Base-by-base conservation (phyloP, 2,113 vertebrate genomes). In the Tachysurus fulvidraco region DNA sequence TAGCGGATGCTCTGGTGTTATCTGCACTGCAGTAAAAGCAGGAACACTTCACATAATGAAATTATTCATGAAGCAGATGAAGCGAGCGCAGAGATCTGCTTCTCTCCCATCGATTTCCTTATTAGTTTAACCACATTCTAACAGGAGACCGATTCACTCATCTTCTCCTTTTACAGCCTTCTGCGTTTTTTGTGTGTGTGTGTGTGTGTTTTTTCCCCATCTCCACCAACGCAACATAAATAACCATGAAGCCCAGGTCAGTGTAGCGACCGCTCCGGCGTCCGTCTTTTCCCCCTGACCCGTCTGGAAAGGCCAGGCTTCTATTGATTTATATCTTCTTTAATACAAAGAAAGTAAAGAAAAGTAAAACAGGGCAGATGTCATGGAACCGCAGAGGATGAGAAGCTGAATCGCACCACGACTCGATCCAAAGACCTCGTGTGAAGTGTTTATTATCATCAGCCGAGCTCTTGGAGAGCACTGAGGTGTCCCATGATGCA, bases 21-120 rank as follows among this genome's bases (percentile, higher is more conserved):
- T 91, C 90, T 88, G 87, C 90, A 91, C 11, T 89, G 87, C 87
- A 89, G 86, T 85, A 87, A 83, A 85, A 57, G 69, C 86, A 64
- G 52, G 55, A 50, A 83, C 78, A 73, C 86, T 86, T 91, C 60
- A 73, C 80, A 69, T 89, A 81, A 88, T 86, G 71, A 86, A 89
- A 86, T 87, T 91, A 88, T 88, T 85, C 76, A 88, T 87, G 81
- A 90, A 84, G 82, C 44, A 62, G 69, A 76, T 71, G n/a, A n/a
- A n/a, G 65, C 28, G 41, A 81, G 67, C 78, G 55, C 78, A 78
- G 73, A 83, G 52, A 30, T 79, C 52, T 3, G 52, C 62, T 41
- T 50, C 28, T 83, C n/a, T 52, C 67, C 64, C 41, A 25, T 54
- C 2, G 77, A 50, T 89, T 78, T 64, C 14, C 69, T 59, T 50